Conservation (phyloP, 2,797 vertebrate genomes). For the Eleutherodactylus coqui region DNA sequence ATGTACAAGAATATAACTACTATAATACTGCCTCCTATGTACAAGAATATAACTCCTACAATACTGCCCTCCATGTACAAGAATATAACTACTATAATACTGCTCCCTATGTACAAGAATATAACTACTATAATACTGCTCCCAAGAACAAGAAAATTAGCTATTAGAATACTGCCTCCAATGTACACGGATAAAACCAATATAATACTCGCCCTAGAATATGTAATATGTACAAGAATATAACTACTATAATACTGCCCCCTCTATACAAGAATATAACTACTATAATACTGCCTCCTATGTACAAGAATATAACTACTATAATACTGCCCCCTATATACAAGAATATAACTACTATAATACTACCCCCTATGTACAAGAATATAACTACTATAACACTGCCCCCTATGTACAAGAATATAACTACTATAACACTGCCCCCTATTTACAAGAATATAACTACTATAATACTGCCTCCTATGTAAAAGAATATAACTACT, state of each 20-base stretch:
- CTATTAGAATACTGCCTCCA: no score
- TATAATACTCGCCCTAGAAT: no score
- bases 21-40: neutral
- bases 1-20: conserved; percentile 10
- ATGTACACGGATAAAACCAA: no score
- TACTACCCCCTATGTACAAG: neutral
- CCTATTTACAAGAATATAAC: no score
- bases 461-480: no score
- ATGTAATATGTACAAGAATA: neutral
- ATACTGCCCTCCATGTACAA: neutral
- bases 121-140: no score
- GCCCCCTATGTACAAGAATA: no score
- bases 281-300: neutral
- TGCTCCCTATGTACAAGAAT: no score
- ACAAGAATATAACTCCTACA: conserved; percentile 6
- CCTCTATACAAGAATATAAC: neutral
- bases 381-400: conserved; percentile 14
- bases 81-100: conserved; percentile 17
- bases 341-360: conserved; percentile 10
- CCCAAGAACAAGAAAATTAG: no score
- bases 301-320: conserved; percentile 10
- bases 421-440: no score
- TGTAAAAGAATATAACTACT: no score
- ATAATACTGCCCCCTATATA: neutral
- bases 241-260: neutral